phyloP scores from a whole-genome alignment of 2,113 vertebrate genomes.

The Pangasianodon hypophthalmus region DNA sequence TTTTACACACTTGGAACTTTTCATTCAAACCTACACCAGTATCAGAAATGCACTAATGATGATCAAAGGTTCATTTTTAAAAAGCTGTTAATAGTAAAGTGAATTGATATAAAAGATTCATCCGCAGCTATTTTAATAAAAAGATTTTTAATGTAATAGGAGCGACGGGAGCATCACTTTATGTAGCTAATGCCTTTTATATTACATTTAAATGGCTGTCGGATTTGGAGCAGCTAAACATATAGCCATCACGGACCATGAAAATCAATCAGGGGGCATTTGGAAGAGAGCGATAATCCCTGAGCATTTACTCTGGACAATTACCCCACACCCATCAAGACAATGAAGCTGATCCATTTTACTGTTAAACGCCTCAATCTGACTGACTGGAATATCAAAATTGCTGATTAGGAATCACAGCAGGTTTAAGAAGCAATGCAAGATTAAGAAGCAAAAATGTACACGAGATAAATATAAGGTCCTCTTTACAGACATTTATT shows the following conservation, averaged over 20 bases:
- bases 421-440: background rate
- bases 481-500: background rate
- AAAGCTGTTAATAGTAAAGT: background rate
- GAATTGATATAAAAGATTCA: constrained; percentile 38
- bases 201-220: constrained; percentile 54
- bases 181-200: constrained; percentile 58
- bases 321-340: constrained; percentile 42
- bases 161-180: constrained; percentile 9
- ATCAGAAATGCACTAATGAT: background rate
- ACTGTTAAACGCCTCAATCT: background rate
- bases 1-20: background rate
- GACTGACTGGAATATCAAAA: background rate
- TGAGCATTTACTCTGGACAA: constrained; percentile 41
- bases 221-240: constrained; percentile 57
- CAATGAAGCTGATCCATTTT: background rate
- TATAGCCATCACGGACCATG: constrained; percentile 57
- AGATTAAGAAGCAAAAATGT: background rate
- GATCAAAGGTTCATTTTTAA: constrained; percentile 26
- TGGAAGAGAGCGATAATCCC: constrained; percentile 54
- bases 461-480: background rate
- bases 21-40: background rate
- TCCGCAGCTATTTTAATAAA: constrained; percentile 34
- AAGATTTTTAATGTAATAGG: constrained; percentile 44
- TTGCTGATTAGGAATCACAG: background rate
- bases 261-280: constrained; percentile 60